Percentiles rank a stretch among this genome's conserved stretches.
Evolutionary conservation across 2,888 invertebrate genomes (phyloP).

Genomic region (Ennomos fuscantarius): DNA sequence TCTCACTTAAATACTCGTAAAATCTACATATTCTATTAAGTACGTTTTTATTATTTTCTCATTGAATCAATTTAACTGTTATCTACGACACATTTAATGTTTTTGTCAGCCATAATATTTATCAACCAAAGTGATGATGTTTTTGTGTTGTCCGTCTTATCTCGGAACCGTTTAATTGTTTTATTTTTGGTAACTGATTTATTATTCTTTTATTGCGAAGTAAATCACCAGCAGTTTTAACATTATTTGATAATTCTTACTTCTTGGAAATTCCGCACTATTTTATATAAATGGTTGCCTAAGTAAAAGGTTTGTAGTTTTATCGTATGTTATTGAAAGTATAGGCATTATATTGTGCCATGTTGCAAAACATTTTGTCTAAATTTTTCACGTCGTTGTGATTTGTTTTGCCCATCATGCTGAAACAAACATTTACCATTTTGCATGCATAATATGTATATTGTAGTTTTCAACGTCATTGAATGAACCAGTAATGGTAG

Average conservation of each 20-base stretch:
- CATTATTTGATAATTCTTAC: too few relatives aligned
- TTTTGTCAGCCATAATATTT: conserved; percentile 12
- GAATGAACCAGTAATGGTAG: conserved; percentile 43
- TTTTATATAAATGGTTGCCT: too few relatives aligned
- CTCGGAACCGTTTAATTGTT: not conserved
- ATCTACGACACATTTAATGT: conserved; percentile 1
- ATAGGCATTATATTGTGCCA: too few relatives aligned
- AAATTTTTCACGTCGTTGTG: too few relatives aligned
- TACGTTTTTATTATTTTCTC: not conserved
- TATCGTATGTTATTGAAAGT: too few relatives aligned
- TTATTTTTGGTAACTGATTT: conserved; percentile 7
- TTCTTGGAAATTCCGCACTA: too few relatives aligned
- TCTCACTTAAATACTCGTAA: not conserved
- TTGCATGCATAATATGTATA: conserved; percentile 15
- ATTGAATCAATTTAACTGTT: conserved; percentile 7
- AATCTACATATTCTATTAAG: not conserved
- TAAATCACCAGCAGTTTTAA: too few relatives aligned
- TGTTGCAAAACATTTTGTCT: too few relatives aligned
- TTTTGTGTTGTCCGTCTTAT: conserved; percentile 4
- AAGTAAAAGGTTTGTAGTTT: too few relatives aligned
- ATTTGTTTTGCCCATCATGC: too few relatives aligned
- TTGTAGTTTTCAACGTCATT: conserved; percentile 31
- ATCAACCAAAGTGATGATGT: not conserved
- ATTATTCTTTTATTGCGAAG: not conserved
- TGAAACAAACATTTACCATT: not conserved